Base-by-base conservation (phyloP, 2,888 invertebrate species). In the Ischnus inquisitorius region DNA sequence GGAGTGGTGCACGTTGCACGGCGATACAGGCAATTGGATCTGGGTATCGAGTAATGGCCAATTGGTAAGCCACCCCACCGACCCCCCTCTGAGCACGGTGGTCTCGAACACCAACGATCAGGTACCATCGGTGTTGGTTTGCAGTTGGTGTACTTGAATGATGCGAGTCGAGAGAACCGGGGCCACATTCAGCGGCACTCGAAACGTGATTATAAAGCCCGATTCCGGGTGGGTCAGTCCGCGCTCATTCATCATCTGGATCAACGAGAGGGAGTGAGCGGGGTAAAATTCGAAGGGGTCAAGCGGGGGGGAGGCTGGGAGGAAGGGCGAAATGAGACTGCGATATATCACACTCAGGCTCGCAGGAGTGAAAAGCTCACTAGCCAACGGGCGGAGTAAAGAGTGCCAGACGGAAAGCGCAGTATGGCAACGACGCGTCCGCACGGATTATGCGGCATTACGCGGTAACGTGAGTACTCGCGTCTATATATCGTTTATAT, bases 151-250 rank as follows among this genome's bases (percentile, higher is more conserved):
- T 39, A 43, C 54, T 74, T 81, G 84, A 84, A 81, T 69, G 84
- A 78, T 83, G 80, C 62, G 83, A 69, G 22, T 71, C 69, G 78
- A 75, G 74, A 46, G 14, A 8, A 4, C 28, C 14, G 57, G 28
- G 5, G 25, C 57, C 57, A 60, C 57, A 60, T 60, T 28, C 57
- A 28, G 57, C 57, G 25, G 46, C 57, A 82, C 87, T 87, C 88
- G 87, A 89, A 91, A 90, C 86, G 87, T 89, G 90, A 91, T 91
- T 92, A 91, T 91, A 91, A 92, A 91, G 89, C 90, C 85, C 88
- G 89, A 88, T 89, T 84, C 86, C 80, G 68, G 72, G 68, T 83
- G 79, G 86, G 80, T 85, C 85, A 83, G 85, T 62, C 84, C 83
- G 81, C 76, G 54, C 86, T 77, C 88, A 90, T 91, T 88, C 88